phyloP scores from a whole-genome alignment of 2,888 invertebrate genomes.

The Hoplodrina ambigua region DNA sequence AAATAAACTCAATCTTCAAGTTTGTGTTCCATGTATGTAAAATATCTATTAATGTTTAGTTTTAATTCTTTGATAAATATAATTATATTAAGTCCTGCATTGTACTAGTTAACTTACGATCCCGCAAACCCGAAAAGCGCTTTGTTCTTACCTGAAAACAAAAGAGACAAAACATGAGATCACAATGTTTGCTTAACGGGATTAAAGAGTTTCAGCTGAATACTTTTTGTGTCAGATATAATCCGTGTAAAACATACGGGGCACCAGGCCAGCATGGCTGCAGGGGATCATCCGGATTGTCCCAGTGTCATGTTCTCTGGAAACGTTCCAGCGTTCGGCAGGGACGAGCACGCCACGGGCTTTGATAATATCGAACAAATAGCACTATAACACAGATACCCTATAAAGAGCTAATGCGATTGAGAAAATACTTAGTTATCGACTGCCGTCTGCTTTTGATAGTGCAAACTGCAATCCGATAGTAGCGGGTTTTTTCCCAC shows the following conservation, averaged over 20 bases:
- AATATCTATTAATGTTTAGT: not conserved
- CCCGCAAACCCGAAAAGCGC: not conserved
- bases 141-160: conserved; percentile 53
- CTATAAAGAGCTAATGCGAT: conserved; percentile 15
- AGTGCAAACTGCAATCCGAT: conserved; percentile 6
- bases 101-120: conserved; percentile 20
- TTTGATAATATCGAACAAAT: conserved; percentile 45
- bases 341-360: conserved; percentile 26
- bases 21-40: conserved; percentile 2
- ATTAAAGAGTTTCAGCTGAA: conserved; percentile 19
- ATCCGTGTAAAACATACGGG: conserved; percentile 49
- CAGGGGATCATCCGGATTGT: conserved; percentile 62
- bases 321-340: conserved; percentile 62
- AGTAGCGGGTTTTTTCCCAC: not conserved
- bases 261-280: conserved; percentile 65
- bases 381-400: conserved; percentile 16
- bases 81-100: not conserved
- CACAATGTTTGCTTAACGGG: not conserved
- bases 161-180: conserved; percentile 29
- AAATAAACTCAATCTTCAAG: conserved; percentile 14
- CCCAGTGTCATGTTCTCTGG: conserved; percentile 61
- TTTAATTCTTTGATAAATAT: conserved; percentile 2
- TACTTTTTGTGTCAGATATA: conserved; percentile 26
- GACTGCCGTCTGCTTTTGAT: conserved; percentile 8
- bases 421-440: conserved; percentile 13